A percentile compares a stretch with the other conserved stretches of the same genome.
These are phyloP conservation scores for Cephus nigrinus DNA, from an alignment of 2,888 invertebrate species.

Conservation along the genomic window DNA sequence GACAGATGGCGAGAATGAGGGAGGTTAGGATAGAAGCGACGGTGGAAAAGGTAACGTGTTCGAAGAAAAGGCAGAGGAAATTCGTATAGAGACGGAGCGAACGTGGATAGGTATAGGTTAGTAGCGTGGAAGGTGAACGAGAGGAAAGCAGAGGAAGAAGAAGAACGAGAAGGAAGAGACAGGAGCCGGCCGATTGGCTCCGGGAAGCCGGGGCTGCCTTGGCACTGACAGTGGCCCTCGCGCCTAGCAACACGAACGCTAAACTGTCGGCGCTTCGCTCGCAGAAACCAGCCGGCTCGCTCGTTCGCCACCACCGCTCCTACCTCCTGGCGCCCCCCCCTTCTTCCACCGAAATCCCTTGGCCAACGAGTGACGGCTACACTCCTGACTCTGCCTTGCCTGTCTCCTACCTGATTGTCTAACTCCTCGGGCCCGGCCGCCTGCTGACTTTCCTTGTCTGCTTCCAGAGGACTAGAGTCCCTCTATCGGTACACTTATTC, in stretches of 20 bases:
- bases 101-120: not conserved
- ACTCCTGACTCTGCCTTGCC: constrained; percentile 19
- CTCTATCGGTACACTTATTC: not conserved
- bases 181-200: constrained; percentile 30
- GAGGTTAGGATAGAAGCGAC: too few species aligned
- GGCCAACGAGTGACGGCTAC: not conserved
- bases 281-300: constrained; percentile 32
- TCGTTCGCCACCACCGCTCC: constrained; percentile 31
- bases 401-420: constrained; percentile 23
- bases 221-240: constrained; percentile 63
- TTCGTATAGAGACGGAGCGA: not conserved
- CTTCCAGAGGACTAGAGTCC: not conserved
- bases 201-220: constrained; percentile 49
- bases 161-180: constrained; percentile 1
- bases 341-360: not conserved
- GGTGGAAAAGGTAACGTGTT: not conserved
- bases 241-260: constrained; percentile 63
- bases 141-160: not conserved
- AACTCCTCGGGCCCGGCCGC: not conserved
- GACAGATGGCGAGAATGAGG: too few species aligned
- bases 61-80: not conserved
- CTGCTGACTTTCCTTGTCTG: not conserved
- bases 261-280: constrained; percentile 44
- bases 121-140: not conserved
- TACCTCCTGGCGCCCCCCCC: constrained; percentile 1